Base-by-base conservation (phyloP, 1,140 invertebrate genomes). In the Acromyrmex heyeri region DNA sequence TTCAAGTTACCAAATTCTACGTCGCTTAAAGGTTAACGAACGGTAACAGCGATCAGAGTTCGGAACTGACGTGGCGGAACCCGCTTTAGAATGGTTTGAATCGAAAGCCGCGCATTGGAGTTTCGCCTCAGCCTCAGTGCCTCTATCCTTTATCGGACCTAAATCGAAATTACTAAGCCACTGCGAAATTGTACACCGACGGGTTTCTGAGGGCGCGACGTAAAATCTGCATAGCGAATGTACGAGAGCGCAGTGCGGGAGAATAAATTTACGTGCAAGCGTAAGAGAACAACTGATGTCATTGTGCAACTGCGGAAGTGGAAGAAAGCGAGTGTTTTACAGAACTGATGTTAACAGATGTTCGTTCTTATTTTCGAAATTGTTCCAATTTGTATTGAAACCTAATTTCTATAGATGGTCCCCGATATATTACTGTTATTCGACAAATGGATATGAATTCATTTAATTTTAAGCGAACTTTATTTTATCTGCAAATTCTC, bases 111-210 rank as follows among this genome's bases (percentile, higher is more conserved):
- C 69, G 79, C 55, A 48, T n/a, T 67, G 38, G 69, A 83, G 79
- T 83, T 83, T 83, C 79, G 59, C 69, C 69, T 48, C 69, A 57
- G 69, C 55, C 34, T 73, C 79, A 62, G 55, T 61, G 27, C 69
- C 27, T 59, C 79, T 83, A 61, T 75, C 79, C 79, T 83, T 53
- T 83, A 83, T 83, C 79, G 79, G 70, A 73, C 69, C 79, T 83
- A 83, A 83, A 83, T 83, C 79, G 79, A 83, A 83, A 83, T 83
- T 83, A 83, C 79, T 83, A 83, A 83, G 79, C 79, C 69, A 75
- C 79, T 73, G 2, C 79, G 79, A 83, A 83, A 83, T 83, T 83
- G 79, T 83, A 83, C 65, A 69, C 38, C 34, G 38, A 44, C 64
- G 10, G 67, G 65, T 38, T 72, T 73, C 44, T 10, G 55, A 83